Evolutionary conservation across 2,797 vertebrate genomes (phyloP).

Genomic region (Paguma larvata): DNA sequence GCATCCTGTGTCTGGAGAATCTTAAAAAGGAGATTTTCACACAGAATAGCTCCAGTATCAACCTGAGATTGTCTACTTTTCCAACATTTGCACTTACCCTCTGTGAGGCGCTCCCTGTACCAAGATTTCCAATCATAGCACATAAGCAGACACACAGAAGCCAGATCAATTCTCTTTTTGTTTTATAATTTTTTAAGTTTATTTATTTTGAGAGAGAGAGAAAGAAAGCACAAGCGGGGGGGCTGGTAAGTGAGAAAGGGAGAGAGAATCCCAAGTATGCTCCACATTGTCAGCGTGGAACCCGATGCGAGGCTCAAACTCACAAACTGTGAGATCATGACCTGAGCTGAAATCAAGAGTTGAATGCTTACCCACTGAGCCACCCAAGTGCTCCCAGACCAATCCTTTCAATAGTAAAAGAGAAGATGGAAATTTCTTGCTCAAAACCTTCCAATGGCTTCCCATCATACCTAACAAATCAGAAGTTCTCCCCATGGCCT

Average conservation of each 20-base stretch:
- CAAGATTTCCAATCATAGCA: neutral
- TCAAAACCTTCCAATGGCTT: neutral
- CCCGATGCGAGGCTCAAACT: no score
- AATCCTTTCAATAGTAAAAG: conserved; percentile 35
- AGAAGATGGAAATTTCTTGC: neutral
- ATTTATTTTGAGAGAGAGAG: no score
- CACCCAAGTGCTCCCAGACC: no score
- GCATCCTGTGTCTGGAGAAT: neutral
- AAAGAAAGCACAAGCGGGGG: no score
- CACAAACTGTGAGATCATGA: no score
- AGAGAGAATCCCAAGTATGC: no score
- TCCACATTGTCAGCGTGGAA: no score
- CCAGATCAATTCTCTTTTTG: neutral
- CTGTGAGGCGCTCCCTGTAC: neutral
- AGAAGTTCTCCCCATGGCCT: neutral
- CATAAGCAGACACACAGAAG: neutral
- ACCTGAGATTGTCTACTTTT: neutral
- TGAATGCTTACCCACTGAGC: no score
- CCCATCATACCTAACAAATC: neutral
- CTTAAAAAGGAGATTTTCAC: neutral
- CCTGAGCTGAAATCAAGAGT: no score
- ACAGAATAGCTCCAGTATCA: neutral
- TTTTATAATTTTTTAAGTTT: no score
- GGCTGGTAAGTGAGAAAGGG: no score
- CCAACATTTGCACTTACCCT: neutral